These are phyloP conservation scores for Aspidoscelis tigris DNA, from an alignment of 2,113 vertebrate species.

Conservation along the genomic window DNA sequence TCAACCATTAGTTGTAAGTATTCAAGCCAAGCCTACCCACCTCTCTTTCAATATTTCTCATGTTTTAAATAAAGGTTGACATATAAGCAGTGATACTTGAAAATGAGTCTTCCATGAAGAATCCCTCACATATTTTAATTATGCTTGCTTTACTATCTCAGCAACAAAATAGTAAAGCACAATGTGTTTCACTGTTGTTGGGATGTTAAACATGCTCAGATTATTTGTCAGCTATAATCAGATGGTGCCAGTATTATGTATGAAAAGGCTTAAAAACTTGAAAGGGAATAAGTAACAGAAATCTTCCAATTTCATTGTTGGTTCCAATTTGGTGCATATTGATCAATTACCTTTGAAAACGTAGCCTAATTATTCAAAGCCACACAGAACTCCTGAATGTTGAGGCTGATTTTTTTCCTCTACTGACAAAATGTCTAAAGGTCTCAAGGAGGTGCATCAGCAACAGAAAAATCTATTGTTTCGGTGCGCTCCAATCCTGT, in stretches of 20 bases:
- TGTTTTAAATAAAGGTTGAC: conserved; percentile 13
- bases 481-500: conserved; percentile 73
- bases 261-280: not conserved
- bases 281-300: not conserved
- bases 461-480: conserved; percentile 69
- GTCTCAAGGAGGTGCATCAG: conserved; percentile 54
- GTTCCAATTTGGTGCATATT: conserved; percentile 36
- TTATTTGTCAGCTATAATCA: conserved; percentile 11
- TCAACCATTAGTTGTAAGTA: conserved; percentile 50
- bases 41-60: conserved; percentile 53
- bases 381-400: conserved; percentile 59
- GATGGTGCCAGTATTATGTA: conserved; percentile 3
- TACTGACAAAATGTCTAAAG: conserved; percentile 61
- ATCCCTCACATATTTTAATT: conserved; percentile 1
- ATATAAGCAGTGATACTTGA: conserved; percentile 2
- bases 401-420: conserved; percentile 64
- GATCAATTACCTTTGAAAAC: conserved; percentile 60
- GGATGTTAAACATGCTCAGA: not conserved
- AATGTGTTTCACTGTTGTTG: not conserved
- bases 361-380: conserved; percentile 56
- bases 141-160: not conserved
- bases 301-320: conserved; percentile 6
- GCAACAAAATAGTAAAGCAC: not conserved
- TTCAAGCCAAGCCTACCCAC: conserved; percentile 47
- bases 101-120: not conserved